Base-by-base conservation (phyloP, 2,797 vertebrate species). In the Garrulus glandarius region DNA sequence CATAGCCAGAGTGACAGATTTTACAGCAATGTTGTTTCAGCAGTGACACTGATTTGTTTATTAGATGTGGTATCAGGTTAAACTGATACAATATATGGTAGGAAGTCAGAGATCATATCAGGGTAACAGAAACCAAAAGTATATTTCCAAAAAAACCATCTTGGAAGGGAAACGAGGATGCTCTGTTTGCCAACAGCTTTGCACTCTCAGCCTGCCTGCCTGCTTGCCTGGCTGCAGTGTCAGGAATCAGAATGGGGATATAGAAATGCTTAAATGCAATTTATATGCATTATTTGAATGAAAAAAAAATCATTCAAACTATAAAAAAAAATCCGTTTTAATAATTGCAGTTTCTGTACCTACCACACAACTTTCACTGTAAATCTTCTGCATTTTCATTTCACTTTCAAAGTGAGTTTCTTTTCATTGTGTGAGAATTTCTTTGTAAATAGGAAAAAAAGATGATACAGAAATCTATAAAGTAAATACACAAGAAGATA, bases 11-110 rank as follows among this genome's bases (percentile, higher is more conserved):
- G 52, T 76, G 89, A 76, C 91, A 94, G 67, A 80, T 93, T 90
- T 91, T 70, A 53, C 34, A 57, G 84, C 61, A 89, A 1, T 91
- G 71, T 92, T 94, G 47, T 95, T 97, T 95, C 63, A 74, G 57
- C 64, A 93, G 64, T 91, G 93, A 61, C 68, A 74, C 59, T 92
- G 87, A 92, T 82, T 56, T 96, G 91, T 92, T 95, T 96, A 87
- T 93, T 60, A 78, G 92, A 22, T 72, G 53, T 5, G 5, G 34
- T 65, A 96, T 84, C 81, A 84, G 89, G 56, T 90, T 94, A 97
- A 96, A 92, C 43, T 89, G 53, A 78, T 94, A 76, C 32, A 92
- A 86, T 83, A 64, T 22, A 74, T 46, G 49, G 37, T 80, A 89
- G 69, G 53, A 95, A 96, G 89, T 85, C 90, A 82, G 81, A 92